These are phyloP conservation scores for Dendrocincla fuliginosa DNA, from an alignment of 2,797 vertebrate species.

Conservation along the genomic window DNA sequence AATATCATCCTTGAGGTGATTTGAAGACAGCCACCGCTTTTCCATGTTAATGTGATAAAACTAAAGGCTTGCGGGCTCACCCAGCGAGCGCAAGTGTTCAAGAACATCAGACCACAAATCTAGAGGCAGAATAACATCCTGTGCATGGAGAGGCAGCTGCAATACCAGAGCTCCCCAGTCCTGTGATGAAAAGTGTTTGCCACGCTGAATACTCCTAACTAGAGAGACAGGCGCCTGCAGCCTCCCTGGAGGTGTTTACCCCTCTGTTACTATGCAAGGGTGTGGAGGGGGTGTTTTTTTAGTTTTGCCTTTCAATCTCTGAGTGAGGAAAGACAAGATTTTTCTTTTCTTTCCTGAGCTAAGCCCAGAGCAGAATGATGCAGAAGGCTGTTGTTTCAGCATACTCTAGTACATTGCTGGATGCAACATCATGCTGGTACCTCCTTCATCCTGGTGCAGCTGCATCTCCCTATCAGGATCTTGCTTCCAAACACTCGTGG, in stretches of 20 bases:
- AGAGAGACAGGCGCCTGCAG: background rate
- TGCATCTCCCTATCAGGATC: fast-evolving
- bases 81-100: background rate
- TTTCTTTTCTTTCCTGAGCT: background rate
- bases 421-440: background rate
- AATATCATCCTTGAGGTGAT: background rate
- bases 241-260: background rate
- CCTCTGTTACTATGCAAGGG: background rate
- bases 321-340: background rate
- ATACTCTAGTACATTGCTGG: background rate
- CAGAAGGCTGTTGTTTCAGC: background rate
- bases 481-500: background rate
- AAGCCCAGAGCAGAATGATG: background rate
- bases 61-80: background rate
- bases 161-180: conserved; percentile 11
- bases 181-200: conserved; percentile 3
- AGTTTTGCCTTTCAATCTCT: background rate
- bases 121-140: background rate
- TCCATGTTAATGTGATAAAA: background rate
- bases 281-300: background rate
- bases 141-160: background rate
- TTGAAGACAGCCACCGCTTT: background rate
- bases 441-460: background rate
- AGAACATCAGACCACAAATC: background rate
- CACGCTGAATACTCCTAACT: background rate